These are phyloP conservation scores for Sebastes steindachneri DNA, from an alignment of 2,797 vertebrate species.

Conservation along the genomic window DNA sequence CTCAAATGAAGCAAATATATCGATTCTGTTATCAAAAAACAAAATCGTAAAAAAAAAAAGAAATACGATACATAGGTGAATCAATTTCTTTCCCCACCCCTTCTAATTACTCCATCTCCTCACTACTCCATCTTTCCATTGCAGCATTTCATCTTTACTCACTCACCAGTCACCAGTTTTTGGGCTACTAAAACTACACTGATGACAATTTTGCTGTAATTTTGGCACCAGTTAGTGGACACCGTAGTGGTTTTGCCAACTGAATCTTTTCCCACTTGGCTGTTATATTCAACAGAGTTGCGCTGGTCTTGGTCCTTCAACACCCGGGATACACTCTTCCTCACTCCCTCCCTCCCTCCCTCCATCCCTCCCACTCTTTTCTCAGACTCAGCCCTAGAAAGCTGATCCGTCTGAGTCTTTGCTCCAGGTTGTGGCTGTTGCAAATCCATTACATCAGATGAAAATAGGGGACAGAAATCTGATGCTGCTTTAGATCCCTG, in stretches of 20 bases:
- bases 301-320: background rate
- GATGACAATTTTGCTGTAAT: background rate
- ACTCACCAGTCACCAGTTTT: background rate
- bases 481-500: slow-evolving; percentile 62
- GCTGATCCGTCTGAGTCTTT: slow-evolving; percentile 54
- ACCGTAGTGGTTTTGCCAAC: background rate
- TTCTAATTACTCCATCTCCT: background rate
- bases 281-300: slow-evolving; percentile 2
- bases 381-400: slow-evolving; percentile 51
- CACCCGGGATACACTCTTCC: background rate
- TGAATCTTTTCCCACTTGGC: slow-evolving; percentile 7
- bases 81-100: too few species aligned
- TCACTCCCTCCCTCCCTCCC: background rate
- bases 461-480: slow-evolving; percentile 68
- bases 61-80: fast-evolving
- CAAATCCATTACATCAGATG: slow-evolving; percentile 82
- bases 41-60: too few species aligned
- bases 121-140: background rate
- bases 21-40: too few species aligned
- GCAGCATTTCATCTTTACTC: background rate
- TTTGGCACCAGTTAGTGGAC: slow-evolving; percentile 1
- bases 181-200: background rate
- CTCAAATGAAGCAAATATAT: too few species aligned
- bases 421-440: slow-evolving; percentile 78
- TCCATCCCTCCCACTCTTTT: slow-evolving; percentile 26